A percentile compares a stretch with the other conserved stretches of the same genome.
Evolutionary conservation across 2,888 invertebrate genomes (phyloP).

Genomic region (Heliothis peltigera): DNA sequence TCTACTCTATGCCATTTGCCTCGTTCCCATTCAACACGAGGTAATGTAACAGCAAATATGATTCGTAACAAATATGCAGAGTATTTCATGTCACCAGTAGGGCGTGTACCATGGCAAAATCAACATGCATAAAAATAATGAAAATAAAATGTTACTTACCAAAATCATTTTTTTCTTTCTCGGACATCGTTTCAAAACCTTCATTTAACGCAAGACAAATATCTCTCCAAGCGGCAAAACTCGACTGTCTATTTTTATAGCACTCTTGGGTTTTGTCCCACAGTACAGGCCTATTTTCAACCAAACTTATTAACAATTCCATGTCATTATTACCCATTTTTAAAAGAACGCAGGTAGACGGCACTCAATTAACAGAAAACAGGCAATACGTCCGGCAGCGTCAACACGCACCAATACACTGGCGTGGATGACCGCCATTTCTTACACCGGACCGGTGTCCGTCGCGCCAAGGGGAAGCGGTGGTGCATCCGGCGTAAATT

Average conservation of each 20-base stretch:
- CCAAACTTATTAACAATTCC: constrained; percentile 57
- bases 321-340: constrained; percentile 15
- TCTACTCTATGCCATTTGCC: constrained; percentile 51
- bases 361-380: constrained; percentile 56
- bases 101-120: constrained; percentile 55
- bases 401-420: constrained; percentile 56
- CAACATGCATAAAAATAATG: constrained; percentile 53
- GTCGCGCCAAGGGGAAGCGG: constrained; percentile 57
- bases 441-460: constrained; percentile 57
- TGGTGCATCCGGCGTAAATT: constrained; percentile 61
- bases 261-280: constrained; percentile 57
- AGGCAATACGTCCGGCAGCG: constrained; percentile 58
- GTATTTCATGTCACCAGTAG: constrained; percentile 51
- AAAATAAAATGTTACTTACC: constrained; percentile 55
- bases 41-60: constrained; percentile 56
- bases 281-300: constrained; percentile 56
- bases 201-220: constrained; percentile 58
- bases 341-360: constrained; percentile 52
- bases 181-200: constrained; percentile 55
- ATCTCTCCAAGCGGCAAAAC: constrained; percentile 55
- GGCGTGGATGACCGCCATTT: constrained; percentile 53
- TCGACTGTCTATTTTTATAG: constrained; percentile 56
- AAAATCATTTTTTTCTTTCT: constrained; percentile 51
- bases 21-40: constrained; percentile 53
- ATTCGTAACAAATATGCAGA: constrained; percentile 57